Conservation (phyloP, 2,113 vertebrate genomes). For the Oreochromis tanganicae region DNA sequence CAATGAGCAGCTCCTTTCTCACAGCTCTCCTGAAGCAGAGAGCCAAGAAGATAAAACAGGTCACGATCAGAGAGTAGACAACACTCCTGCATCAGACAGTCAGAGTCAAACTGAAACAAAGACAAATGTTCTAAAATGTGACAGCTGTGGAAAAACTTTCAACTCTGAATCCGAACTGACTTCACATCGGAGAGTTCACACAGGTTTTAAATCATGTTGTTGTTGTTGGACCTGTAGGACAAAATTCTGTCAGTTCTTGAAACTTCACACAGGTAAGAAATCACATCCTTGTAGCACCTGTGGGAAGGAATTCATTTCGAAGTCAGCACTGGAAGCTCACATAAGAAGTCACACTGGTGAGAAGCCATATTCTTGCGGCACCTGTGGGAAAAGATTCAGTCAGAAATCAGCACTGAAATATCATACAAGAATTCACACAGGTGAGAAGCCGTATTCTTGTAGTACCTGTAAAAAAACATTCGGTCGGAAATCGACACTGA, state of each 20-base stretch:
- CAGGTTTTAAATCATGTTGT: background rate
- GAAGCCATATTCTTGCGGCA: background rate
- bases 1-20: background rate
- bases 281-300: background rate
- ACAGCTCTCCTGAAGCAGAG: background rate
- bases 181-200: background rate
- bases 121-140: background rate
- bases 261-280: background rate
- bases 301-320: background rate
- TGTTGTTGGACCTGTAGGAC: background rate
- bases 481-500: too few species aligned
- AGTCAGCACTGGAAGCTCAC: background rate
- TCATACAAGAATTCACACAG: too few species aligned
- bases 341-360: background rate
- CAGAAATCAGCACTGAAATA: too few species aligned
- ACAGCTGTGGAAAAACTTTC: accelerated
- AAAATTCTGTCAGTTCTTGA: accelerated
- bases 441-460: too few species aligned
- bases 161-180: background rate
- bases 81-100: accelerated
- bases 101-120: background rate
- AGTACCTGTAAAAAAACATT: too few species aligned
- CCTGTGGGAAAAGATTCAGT: too few species aligned
- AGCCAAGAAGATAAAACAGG: background rate
- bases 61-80: accelerated